Base-by-base conservation (phyloP, 2,888 invertebrate genomes). In the Celastrina argiolus region DNA sequence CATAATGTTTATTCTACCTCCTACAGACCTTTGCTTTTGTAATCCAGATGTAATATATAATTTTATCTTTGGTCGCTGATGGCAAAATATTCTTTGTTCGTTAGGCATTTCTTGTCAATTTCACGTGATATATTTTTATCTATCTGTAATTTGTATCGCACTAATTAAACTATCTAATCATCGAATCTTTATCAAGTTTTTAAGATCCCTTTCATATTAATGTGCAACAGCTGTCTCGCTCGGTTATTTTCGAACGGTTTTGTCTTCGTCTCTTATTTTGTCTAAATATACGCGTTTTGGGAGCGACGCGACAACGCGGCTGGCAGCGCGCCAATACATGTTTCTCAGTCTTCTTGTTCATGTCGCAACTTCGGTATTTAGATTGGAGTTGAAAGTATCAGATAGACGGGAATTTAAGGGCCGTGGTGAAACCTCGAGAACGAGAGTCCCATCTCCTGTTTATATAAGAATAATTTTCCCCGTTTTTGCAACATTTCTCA, bases 201-300 rank as follows among this genome's bases (percentile, higher is more conserved):
- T 76, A 77, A 81, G 82, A 84, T 87, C 88, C 88, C 88, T 86
- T 83, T 83, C 83, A 88, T 88, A 88, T 91, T 91, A 89, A 90
- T 90, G 88, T 85, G 85, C 78, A 88, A 87, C 89, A 90, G 89
- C 90, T 89, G 90, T 86, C 84, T 83, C 75, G 83, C 88, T 85
- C 71, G 80, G 87, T 87, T 90, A 90, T 91, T 91, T 90, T 88
- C 89, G 90, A 90, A 90, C 89, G 90, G 89, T 89, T 90, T 90
- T 90, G 91, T 91, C 89, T 90, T 90, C 88, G 84, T 87, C 89
- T 91, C 90, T 91, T 90, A 91, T 91, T 91, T 91, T 90, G 88
- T 91, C 90, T 90, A 91, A 91, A 90, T 90, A 91, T 91, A 91
- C 90, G 88, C 87, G 90, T 90, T 91, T 91, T 89, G 90, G 91